A percentile compares a stretch with the other conserved stretches of the same genome.
phyloP scores from a whole-genome alignment of 1,140 invertebrate genomes.

The Asbolus verrucosus region DNA sequence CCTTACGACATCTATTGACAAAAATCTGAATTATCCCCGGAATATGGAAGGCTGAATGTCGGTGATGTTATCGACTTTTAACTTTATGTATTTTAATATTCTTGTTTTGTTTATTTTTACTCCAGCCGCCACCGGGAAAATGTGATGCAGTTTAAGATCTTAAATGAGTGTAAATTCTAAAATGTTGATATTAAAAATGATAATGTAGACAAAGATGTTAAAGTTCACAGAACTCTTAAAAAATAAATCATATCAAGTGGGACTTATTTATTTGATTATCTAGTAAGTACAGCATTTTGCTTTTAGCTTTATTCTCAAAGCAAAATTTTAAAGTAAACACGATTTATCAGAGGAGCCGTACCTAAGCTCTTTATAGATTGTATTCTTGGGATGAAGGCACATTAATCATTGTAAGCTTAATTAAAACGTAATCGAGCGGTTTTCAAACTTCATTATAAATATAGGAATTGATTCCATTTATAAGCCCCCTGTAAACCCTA shows the following conservation, averaged over 20 bases:
- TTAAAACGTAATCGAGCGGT: conserved; percentile 46
- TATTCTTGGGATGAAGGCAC: conserved; percentile 32
- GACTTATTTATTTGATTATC: conserved; percentile 3
- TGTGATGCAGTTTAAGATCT: too few species aligned
- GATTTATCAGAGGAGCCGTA: conserved; percentile 13
- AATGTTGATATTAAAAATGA: too few species aligned
- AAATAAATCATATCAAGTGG: neutral
- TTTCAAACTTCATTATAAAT: conserved; percentile 42
- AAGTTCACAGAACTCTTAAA: neutral
- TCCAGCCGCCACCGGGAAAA: too few species aligned
- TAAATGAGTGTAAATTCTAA: too few species aligned
- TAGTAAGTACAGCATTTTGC: conserved; percentile 3
- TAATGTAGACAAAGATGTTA: too few species aligned
- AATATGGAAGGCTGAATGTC: too few species aligned
- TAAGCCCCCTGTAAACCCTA: neutral
- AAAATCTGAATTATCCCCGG: too few species aligned
- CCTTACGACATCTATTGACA: too few species aligned
- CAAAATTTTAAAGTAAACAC: conserved; percentile 18
- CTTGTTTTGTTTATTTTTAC: too few species aligned
- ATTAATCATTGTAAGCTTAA: conserved; percentile 44
- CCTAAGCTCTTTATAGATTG: conserved; percentile 31
- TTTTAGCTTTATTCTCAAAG: conserved; percentile 5
- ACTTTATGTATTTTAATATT: too few species aligned
- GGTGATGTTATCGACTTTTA: too few species aligned
- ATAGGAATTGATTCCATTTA: neutral